These are phyloP conservation scores for Steinernema khuongi DNA, from an alignment of 1,140 invertebrate genomes.

Conservation along the genomic window DNA sequence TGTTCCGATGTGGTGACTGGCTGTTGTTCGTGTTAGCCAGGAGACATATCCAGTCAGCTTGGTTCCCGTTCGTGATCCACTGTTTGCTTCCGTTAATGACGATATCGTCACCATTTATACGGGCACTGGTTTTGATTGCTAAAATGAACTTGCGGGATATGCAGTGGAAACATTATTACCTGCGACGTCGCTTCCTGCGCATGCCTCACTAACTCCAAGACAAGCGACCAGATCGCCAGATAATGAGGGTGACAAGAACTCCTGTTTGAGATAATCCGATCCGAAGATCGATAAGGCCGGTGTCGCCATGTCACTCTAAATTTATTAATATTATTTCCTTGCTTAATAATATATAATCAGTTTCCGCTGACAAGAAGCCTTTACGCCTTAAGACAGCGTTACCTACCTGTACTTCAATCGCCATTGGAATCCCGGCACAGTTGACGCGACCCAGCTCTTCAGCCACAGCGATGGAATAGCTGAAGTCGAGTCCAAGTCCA, in stretches of 20 bases:
- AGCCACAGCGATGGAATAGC: conserved; percentile 64
- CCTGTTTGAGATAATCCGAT: conserved; percentile 64
- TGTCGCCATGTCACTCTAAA: conserved; percentile 48
- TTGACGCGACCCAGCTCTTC: conserved; percentile 65
- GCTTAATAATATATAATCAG: conserved; percentile 41
- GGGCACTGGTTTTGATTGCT: conserved; percentile 62
- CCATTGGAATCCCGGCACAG: conserved; percentile 65
- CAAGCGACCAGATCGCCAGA: conserved; percentile 65
- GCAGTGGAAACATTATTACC: conserved; percentile 52
- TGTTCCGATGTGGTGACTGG: conserved; percentile 62
- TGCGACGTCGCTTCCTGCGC: conserved; percentile 66
- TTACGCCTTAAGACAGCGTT: conserved; percentile 64
- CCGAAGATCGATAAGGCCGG: conserved; percentile 62
- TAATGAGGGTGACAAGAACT: conserved; percentile 65
- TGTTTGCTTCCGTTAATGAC: conserved; percentile 66
- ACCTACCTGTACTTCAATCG: conserved; percentile 65
- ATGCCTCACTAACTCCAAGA: conserved; percentile 65
- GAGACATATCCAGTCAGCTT: conserved; percentile 67
- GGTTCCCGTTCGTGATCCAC: conserved; percentile 65
- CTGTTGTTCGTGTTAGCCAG: conserved; percentile 64
- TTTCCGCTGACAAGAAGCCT: not conserved
- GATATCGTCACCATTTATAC: conserved; percentile 62
- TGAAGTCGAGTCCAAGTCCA: conserved; percentile 65
- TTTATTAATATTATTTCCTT: conserved; percentile 28
- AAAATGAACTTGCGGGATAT: conserved; percentile 13